Percentiles rank a stretch among this genome's conserved stretches.
Conservation (phyloP, 2,113 vertebrate genomes). For the Amia ocellicauda region DNA sequence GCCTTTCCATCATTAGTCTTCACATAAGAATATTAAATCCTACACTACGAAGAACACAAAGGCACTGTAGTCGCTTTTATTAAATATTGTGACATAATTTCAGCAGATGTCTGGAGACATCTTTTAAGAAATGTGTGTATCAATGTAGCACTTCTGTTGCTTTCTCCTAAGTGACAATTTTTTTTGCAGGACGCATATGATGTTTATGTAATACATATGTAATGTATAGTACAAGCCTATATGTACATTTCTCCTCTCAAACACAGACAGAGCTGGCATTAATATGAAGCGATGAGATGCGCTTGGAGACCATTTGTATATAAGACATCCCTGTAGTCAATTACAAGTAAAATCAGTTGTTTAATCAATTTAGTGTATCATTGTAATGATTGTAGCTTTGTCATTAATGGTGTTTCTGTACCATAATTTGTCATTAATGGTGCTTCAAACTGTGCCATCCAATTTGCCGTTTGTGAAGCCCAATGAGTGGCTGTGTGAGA, state of each 20-base stretch:
- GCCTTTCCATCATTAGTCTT: constrained; percentile 21
- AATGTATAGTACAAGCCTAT: neutral
- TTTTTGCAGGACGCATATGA: neutral
- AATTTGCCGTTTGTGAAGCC: neutral
- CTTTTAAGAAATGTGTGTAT: constrained; percentile 1
- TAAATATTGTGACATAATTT: constrained; percentile 12
- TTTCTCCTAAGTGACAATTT: neutral
- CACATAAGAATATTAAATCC: constrained; percentile 24
- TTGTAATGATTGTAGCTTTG: constrained; percentile 13
- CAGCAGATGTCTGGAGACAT: constrained; percentile 4
- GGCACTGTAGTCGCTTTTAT: constrained; percentile 14
- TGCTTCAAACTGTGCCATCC: neutral
- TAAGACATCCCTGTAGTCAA: constrained; percentile 10
- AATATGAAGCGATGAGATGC: neutral
- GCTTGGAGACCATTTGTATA: neutral
- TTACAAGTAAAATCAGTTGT: constrained; percentile 8
- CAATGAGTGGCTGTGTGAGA: neutral
- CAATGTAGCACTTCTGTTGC: constrained; percentile 1
- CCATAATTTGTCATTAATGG: constrained; percentile 10
- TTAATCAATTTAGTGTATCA: constrained; percentile 13
- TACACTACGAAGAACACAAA: neutral
- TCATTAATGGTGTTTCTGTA: neutral
- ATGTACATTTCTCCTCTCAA: neutral
- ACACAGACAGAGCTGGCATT: neutral
- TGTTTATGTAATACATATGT: neutral